phyloP scores from a whole-genome alignment of 2,797 vertebrate species.

The Tragelaphus eurycerus region DNA sequence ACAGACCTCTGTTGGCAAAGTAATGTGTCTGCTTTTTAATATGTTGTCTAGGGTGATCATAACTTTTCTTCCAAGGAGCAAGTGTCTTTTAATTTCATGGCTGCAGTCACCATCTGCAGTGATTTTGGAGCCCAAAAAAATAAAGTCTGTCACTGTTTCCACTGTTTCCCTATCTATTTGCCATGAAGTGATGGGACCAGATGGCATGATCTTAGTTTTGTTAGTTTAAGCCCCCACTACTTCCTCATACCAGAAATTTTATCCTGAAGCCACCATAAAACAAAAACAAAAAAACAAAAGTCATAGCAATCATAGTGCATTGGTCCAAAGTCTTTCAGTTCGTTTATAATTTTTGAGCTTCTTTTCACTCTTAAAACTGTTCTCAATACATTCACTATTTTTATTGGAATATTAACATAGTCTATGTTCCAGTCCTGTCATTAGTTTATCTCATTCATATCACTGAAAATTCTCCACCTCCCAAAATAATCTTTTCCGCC shows the following conservation, averaged over 20 bases:
- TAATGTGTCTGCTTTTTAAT: neutral
- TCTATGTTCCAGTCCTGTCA: neutral
- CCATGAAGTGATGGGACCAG: neutral
- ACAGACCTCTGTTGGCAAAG: neutral
- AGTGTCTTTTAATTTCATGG: neutral
- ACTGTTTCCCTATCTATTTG: neutral
- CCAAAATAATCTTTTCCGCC: neutral
- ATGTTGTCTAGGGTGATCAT: neutral
- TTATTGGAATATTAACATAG: neutral
- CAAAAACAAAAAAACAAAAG: neutral
- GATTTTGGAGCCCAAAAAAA: neutral
- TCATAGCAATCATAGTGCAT: neutral
- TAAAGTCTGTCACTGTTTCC: neutral
- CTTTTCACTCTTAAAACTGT: slow-evolving; percentile 9
- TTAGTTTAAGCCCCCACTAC: neutral
- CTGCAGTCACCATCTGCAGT: neutral
- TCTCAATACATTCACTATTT: neutral
- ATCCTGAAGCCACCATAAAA: neutral
- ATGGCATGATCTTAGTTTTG: neutral
- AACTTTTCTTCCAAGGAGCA: neutral
- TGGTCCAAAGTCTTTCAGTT: neutral
- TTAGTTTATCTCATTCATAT: neutral
- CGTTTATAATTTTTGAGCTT: neutral
- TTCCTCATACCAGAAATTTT: neutral
- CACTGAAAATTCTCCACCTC: slow-evolving; percentile 5